Base-by-base conservation (phyloP, 1,140 invertebrate genomes). In the Neuroterus valhalla region DNA sequence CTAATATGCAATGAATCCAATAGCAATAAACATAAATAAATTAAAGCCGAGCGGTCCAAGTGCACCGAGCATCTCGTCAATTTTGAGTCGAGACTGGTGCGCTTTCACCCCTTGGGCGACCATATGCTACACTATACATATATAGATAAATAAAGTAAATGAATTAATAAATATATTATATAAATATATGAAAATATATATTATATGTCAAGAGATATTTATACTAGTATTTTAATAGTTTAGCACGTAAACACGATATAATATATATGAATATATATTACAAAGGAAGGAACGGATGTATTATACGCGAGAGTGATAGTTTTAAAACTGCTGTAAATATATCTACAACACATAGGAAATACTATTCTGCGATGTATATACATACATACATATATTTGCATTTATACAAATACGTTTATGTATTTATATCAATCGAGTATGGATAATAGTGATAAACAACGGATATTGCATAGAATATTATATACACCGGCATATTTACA, bases 201-300 rank as follows among this genome's bases (percentile, higher is more conserved):
- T 75, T 75, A 26, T 50, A 83, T 82, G 82, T 82, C 82, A 75
- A 88, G 86, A 88, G 86, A 88, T 87, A 88, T 88, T 88, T 88
- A 88, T 88, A 86, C 86, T 88, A 87, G 87, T 89, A 88, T 89
- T 89, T 89, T 89, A 88, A 88, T 88, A 88, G 87, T 86, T 86
- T 86, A 87, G 83, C 85, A 85, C 62, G 78, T 84, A 85, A 62
- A 83, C 66, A 72, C 75, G 78, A 74, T 81, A 81, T 80, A 84
- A 70, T 71, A 77, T 48, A 55, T 70, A 70, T 72, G 78, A 48
- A 75, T 75, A 78, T 50, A 72, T 52, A 79, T 72, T 74, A 43
- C 26, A 75, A 52, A 62, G 46, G 45, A 76, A 68, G 19, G 38
- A 50, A 68, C 44, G 55, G 74, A 73, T 80, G 75, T 77, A 77